Evolutionary conservation across 1,140 invertebrate genomes (phyloP).

Genomic region (Zophobas atratus): DNA sequence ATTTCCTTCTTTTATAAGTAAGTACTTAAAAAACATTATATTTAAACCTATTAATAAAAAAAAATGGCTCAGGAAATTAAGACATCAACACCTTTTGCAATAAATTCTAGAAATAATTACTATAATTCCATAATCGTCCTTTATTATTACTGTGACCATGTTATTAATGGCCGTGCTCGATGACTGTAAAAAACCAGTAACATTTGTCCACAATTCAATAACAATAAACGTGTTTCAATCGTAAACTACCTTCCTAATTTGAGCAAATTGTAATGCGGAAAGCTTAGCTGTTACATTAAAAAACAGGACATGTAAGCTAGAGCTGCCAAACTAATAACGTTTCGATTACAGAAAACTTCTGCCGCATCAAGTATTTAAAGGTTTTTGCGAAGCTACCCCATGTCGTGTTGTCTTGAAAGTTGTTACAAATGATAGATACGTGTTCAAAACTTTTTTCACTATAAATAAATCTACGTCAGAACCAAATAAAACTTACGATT

Average conservation of each 20-base stretch:
- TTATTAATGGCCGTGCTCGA: no score
- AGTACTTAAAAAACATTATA: no score
- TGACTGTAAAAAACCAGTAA: no score
- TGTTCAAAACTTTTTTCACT: not conserved
- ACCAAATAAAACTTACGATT: not conserved
- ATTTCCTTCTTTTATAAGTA: no score
- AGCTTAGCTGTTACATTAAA: conserved; percentile 45
- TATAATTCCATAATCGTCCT: no score
- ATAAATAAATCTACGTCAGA: not conserved
- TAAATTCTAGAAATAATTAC: no score
- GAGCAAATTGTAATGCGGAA: conserved; percentile 45
- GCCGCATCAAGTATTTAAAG: conserved; percentile 48
- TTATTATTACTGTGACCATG: no score
- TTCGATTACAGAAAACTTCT: conserved; percentile 52
- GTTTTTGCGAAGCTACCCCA: conserved; percentile 41
- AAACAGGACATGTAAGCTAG: conserved; percentile 49
- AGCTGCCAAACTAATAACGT: conserved; percentile 52
- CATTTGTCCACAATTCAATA: not conserved
- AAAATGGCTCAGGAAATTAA: no score
- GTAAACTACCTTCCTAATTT: conserved; percentile 20
- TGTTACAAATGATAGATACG: conserved; percentile 32
- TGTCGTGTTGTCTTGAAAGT: conserved; percentile 29
- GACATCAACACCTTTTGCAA: no score
- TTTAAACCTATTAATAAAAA: no score
- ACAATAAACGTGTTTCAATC: conserved; percentile 24